Evolutionary conservation across 2,888 invertebrate genomes (phyloP).

Genomic region (Timema cristinae): DNA sequence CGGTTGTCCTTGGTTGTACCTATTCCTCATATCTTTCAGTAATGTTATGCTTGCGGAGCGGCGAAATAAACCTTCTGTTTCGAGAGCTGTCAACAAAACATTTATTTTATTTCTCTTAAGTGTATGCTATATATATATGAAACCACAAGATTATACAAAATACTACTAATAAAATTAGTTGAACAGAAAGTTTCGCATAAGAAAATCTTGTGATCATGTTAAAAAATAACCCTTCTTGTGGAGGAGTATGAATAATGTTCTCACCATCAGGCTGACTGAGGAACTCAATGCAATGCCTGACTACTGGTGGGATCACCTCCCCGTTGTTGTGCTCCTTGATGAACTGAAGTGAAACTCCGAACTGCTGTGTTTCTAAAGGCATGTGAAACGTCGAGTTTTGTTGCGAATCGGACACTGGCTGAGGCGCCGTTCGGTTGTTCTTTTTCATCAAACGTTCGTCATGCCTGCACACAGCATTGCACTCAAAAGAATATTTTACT

Average conservation of each 20-base stretch:
- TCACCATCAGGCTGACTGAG: conserved; percentile 84
- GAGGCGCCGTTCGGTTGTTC: conserved; percentile 46
- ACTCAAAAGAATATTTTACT: too few species aligned
- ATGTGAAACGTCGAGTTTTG: conserved; percentile 38
- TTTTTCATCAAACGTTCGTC: conserved; percentile 68
- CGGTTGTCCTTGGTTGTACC: conserved; percentile 81
- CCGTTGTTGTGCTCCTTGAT: conserved; percentile 84
- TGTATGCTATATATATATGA: too few species aligned
- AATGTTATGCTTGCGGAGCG: conserved; percentile 82
- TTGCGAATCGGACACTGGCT: conserved; percentile 37
- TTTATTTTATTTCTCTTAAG: too few species aligned
- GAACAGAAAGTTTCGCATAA: too few species aligned
- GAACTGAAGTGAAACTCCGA: conserved; percentile 89
- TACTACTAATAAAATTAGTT: too few species aligned
- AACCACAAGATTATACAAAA: too few species aligned
- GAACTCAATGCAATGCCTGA: conserved; percentile 86
- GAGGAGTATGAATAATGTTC: conserved; percentile 33
- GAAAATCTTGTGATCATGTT: too few species aligned
- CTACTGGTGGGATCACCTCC: conserved; percentile 85
- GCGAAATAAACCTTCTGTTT: conserved; percentile 95
- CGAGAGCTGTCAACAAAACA: conserved; percentile 60
- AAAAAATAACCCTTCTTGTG: neutral
- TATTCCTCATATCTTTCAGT: conserved; percentile 78
- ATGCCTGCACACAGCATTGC: conserved; percentile 52
- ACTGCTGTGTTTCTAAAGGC: conserved; percentile 75